Conservation (phyloP, 2,113 vertebrate genomes). For the Macheiramphus alcinus region DNA sequence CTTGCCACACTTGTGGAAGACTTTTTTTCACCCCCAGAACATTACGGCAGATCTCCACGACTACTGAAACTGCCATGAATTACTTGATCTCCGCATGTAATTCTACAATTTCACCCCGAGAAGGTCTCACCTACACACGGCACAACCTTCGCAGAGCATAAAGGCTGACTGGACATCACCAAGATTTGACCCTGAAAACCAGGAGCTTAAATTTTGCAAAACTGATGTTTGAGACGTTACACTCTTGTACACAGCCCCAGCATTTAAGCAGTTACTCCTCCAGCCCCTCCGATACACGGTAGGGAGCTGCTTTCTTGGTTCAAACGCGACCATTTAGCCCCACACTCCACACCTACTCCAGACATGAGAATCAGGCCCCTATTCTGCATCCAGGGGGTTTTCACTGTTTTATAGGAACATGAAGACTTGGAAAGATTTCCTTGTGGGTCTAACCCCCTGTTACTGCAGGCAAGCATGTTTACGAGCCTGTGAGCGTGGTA, state of each 20-base stretch:
- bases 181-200: neutral
- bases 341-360: neutral
- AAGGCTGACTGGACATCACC: neutral
- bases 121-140: neutral
- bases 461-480: neutral
- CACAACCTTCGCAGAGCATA: accelerated
- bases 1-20: neutral
- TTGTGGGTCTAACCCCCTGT: neutral
- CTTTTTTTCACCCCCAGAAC: neutral
- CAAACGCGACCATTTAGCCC: neutral
- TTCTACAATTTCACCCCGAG: neutral
- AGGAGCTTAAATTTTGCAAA: neutral
- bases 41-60: neutral
- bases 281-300: neutral
- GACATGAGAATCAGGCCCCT: neutral
- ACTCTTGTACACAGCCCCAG: accelerated
- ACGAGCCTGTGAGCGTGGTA: neutral
- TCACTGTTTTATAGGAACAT: neutral
- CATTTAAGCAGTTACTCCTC: neutral
- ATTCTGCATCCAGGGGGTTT: neutral
- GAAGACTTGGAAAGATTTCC: neutral
- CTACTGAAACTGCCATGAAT: neutral
- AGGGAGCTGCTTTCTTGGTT: neutral
- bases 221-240: neutral
- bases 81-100: neutral